These are phyloP conservation scores for Masticophis lateralis DNA, from an alignment of 2,797 vertebrate species.

Conservation along the genomic window DNA sequence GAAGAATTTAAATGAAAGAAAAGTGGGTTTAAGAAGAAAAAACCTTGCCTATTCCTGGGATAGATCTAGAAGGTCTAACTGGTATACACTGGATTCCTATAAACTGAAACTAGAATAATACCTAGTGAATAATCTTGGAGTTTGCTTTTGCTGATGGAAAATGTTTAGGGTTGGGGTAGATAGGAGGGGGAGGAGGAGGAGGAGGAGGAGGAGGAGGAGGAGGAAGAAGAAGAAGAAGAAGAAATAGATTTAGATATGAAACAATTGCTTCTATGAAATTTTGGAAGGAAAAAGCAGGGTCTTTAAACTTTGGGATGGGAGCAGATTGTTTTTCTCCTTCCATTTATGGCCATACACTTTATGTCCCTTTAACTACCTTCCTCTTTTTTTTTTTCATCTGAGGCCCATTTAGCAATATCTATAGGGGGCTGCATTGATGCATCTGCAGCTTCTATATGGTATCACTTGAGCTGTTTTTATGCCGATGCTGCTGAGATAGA, in stretches of 20 bases:
- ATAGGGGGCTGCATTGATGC: background rate
- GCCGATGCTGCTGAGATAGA: constrained; percentile 17
- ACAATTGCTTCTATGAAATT: background rate
- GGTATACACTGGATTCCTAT: background rate
- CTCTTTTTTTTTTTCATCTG: background rate
- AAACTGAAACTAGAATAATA: too few species aligned
- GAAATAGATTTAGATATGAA: background rate
- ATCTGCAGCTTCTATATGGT: constrained; percentile 17
- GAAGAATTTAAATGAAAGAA: background rate
- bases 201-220: background rate
- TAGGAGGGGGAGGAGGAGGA: background rate
- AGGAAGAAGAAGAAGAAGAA: too few species aligned
- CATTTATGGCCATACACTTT: background rate
- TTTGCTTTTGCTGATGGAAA: background rate
- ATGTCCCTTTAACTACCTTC: background rate
- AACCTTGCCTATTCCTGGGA: background rate
- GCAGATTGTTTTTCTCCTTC: background rate
- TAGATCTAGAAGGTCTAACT: background rate
- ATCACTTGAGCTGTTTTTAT: constrained; percentile 34
- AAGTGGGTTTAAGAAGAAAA: background rate
- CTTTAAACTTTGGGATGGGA: background rate
- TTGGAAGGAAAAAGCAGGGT: background rate
- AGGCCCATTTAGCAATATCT: constrained; percentile 4
- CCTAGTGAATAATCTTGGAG: background rate
- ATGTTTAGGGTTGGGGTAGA: too few species aligned